These are phyloP conservation scores for Micropoecilia bifurca DNA, from an alignment of 2,797 vertebrate genomes.

Conservation along the genomic window DNA sequence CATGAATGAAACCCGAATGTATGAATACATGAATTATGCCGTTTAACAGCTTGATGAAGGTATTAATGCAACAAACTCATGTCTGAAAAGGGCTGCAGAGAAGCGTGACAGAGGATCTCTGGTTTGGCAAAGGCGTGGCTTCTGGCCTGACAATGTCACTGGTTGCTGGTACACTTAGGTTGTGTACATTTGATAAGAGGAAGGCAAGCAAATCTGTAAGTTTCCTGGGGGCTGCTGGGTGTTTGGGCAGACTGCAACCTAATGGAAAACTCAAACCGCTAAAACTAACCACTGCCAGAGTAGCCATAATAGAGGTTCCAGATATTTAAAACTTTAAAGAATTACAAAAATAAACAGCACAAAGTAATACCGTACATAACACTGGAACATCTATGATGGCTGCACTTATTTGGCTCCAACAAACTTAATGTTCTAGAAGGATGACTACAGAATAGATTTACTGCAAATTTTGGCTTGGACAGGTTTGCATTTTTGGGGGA, in stretches of 20 bases:
- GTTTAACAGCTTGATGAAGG: not conserved
- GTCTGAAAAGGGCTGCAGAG: conserved; percentile 42
- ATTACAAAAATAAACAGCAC: conserved; percentile 5
- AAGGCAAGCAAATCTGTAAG: conserved; percentile 44
- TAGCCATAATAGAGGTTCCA: conserved; percentile 40
- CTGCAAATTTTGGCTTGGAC: conserved; percentile 36
- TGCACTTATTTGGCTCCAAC: conserved; percentile 25
- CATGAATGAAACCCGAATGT: not conserved
- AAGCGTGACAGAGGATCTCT: conserved; percentile 66
- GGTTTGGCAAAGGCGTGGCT: conserved; percentile 77
- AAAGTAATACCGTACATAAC: conserved; percentile 11
- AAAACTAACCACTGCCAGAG: conserved; percentile 16
- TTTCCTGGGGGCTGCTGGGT: conserved; percentile 68
- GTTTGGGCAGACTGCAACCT: conserved; percentile 51
- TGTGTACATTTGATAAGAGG: conserved; percentile 50
- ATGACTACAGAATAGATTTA: conserved; percentile 26
- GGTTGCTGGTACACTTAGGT: conserved; percentile 40
- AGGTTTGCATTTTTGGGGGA: conserved; percentile 61
- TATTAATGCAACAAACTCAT: not conserved
- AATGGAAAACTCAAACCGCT: conserved; percentile 22
- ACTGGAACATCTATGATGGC: conserved; percentile 40
- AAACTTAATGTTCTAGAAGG: not conserved
- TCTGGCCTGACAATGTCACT: conserved; percentile 57
- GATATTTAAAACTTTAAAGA: conserved; percentile 7
- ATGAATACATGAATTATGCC: not conserved